These are phyloP conservation scores for Leucoraja erinaceus DNA, from an alignment of 2,113 vertebrate species.

Conservation along the genomic window DNA sequence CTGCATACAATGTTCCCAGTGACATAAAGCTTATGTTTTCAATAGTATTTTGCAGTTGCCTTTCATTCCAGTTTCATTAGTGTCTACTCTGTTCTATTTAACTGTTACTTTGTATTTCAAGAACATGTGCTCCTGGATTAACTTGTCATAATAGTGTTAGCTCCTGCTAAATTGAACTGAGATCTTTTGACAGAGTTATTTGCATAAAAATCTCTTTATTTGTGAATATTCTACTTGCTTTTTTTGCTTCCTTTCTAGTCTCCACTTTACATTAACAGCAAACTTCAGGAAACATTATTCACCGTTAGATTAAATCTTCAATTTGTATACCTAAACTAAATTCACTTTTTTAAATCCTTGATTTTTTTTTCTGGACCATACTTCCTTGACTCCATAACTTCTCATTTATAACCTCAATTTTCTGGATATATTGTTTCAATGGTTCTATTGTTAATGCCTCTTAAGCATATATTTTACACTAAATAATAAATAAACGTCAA, in stretches of 20 bases:
- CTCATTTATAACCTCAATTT: neutral
- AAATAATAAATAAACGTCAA: neutral
- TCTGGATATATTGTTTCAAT: no score
- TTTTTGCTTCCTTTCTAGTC: no score
- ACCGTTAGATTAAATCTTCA: no score
- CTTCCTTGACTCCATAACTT: neutral
- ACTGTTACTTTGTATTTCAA: neutral
- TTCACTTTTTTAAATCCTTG: neutral
- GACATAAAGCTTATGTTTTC: neutral
- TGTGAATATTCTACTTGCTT: no score
- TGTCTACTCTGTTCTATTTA: neutral
- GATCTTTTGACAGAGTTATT: neutral
- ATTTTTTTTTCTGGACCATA: neutral
- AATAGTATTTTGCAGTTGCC: neutral
- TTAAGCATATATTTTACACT: neutral
- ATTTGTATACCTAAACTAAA: neutral
- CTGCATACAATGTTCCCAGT: neutral
- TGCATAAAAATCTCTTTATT: neutral
- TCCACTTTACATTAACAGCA: no score
- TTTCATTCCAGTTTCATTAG: neutral
- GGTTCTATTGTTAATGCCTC: neutral
- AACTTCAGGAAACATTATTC: no score
- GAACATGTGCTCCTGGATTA: neutral
- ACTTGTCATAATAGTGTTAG: conserved; percentile 13
- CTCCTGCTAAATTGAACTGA: neutral